These are phyloP conservation scores for Pelusios castaneus DNA, from an alignment of 2,113 vertebrate genomes.

Conservation along the genomic window DNA sequence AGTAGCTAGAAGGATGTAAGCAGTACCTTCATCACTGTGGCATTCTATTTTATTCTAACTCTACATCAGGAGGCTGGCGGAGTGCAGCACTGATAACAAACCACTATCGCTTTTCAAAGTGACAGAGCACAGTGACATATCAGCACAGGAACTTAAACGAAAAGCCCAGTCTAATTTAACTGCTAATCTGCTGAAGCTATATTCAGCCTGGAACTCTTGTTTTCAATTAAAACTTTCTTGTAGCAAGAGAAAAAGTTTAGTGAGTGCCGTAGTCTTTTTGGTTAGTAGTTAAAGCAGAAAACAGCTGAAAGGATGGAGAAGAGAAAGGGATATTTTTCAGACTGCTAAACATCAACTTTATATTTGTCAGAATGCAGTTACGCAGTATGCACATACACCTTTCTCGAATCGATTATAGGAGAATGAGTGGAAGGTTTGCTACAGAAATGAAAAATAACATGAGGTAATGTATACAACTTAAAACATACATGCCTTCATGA, in stretches of 20 bases:
- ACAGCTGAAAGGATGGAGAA: background rate
- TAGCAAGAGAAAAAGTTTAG: slow-evolving; percentile 59
- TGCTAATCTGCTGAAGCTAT: slow-evolving; percentile 70
- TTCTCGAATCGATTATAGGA: background rate
- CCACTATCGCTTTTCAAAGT: slow-evolving; percentile 75
- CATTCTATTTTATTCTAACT: slow-evolving; percentile 75
- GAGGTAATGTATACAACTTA: background rate
- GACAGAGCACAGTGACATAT: slow-evolving; percentile 79
- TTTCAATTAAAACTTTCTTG: slow-evolving; percentile 79
- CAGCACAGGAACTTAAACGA: slow-evolving; percentile 74
- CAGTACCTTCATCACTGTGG: slow-evolving; percentile 69
- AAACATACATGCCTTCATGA: background rate
- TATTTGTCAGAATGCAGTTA: background rate
- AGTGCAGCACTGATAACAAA: slow-evolving; percentile 75
- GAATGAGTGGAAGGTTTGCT: background rate
- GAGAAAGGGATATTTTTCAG: background rate
- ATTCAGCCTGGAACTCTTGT: slow-evolving; percentile 63
- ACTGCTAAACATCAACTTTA: background rate
- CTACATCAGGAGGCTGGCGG: slow-evolving; percentile 72
- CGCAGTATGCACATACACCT: background rate
- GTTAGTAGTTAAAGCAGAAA: background rate
- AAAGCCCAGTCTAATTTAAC: slow-evolving; percentile 80
- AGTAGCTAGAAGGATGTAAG: slow-evolving; percentile 21
- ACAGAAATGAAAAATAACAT: background rate
- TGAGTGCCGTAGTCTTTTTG: slow-evolving; percentile 1